Base-by-base conservation (phyloP, 2,113 vertebrate species). In the Fulmarus glacialis region DNA sequence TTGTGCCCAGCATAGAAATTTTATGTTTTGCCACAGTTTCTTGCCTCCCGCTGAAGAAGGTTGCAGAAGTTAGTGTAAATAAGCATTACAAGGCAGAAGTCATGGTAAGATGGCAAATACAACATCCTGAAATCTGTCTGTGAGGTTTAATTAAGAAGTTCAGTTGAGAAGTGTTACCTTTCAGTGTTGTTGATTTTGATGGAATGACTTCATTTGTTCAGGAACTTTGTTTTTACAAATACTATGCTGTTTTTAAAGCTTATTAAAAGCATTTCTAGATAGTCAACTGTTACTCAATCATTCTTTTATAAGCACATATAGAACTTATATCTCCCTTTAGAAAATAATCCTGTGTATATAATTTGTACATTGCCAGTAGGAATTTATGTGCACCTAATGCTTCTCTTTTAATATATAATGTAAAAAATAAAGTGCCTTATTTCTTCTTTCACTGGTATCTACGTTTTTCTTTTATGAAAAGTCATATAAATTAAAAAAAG, bases 1-100 rank as follows among this genome's bases (percentile, higher is more conserved):
- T 17, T 64, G 16, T 26, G 27, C 55, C 8, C 0, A 0, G 12
- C 0, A 0, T 7, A 88, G 45, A 9, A 50, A 15, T 78, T 64
- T 56, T 66, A 9, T 22, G 16, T 55, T 71, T 93, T 82, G 8
- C 26, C 40, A 38, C 55, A 43, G 21, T 75, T 89, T 82, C 26
- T 74, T 95, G 58, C 56, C 30, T 27, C 21, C 9, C 5, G 4
- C 42, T 55, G 81, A 66, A 56, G n/a, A 70, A 87, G 16, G 19
- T 17, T 92, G 20, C 40, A 2, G 1, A 88, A 66, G 21, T 77
- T 87, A 34, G 22, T 42, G 14, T 84, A 52, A 82, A 71, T 47
- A 55, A 86, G 52, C 22, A 7, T 11, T 84, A 9, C 11, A 64
- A 38, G 63, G 24, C 29, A 50, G 11, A 53, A 43, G 38, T 70